Evolutionary conservation across 2,888 invertebrate genomes (phyloP).

Genomic region (Cantharis rustica): DNA sequence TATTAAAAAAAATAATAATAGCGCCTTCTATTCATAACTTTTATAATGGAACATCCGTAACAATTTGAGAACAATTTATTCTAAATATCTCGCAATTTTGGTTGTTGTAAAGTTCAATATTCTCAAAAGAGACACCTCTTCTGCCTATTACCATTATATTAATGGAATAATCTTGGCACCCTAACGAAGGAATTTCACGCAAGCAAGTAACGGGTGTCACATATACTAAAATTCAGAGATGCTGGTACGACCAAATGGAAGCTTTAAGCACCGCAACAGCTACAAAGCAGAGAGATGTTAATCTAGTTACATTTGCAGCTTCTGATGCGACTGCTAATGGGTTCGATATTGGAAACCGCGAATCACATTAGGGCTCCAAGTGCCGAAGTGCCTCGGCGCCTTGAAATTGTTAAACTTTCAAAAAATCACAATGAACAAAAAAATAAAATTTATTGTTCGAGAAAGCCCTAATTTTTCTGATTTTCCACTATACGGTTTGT

Average conservation of each 20-base stretch:
- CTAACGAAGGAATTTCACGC: conserved; percentile 26
- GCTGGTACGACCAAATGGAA: conserved; percentile 22
- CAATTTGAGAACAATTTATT: not conserved
- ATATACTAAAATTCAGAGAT: conserved; percentile 24
- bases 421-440: conserved; percentile 9
- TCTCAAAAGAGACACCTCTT: conserved; percentile 5
- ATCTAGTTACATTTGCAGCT: conserved; percentile 46
- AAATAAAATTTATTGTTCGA: not conserved
- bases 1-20: not conserved
- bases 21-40: not conserved
- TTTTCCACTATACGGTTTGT: not conserved
- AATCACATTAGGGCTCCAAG: conserved; percentile 53
- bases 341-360: conserved; percentile 49
- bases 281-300: conserved; percentile 47
- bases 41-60: not conserved
- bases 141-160: conserved; percentile 34
- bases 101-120: conserved; percentile 5
- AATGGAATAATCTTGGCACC: conserved; percentile 41
- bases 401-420: conserved; percentile 18
- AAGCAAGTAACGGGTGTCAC: conserved; percentile 27
- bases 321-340: conserved; percentile 50
- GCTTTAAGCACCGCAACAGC: conserved; percentile 25
- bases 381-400: conserved; percentile 45
- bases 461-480: not conserved
- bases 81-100: not conserved